These are phyloP conservation scores for Harpalus rubripes DNA, from an alignment of 2,888 invertebrate species.

Conservation along the genomic window DNA sequence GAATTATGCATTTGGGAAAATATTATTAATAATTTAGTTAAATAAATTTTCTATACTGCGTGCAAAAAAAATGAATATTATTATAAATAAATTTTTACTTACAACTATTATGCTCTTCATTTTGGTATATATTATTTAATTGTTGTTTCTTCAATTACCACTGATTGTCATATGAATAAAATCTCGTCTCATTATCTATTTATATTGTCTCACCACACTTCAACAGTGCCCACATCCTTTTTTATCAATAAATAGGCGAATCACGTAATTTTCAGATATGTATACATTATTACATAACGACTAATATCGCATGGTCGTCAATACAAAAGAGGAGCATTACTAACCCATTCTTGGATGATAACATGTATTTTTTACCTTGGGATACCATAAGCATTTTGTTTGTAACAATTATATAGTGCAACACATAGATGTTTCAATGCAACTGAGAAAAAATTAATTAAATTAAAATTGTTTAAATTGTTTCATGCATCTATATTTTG, in stretches of 20 bases:
- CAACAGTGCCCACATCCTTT: slow-evolving; percentile 12
- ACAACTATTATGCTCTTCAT: slow-evolving; percentile 42
- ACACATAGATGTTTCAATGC: too few relatives aligned
- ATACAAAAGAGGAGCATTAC: slow-evolving; percentile 28
- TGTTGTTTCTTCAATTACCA: slow-evolving; percentile 4
- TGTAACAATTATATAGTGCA: too few relatives aligned
- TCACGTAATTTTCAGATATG: slow-evolving; percentile 18
- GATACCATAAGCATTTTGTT: slow-evolving; percentile 17
- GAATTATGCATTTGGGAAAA: too few relatives aligned
- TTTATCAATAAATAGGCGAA: slow-evolving; percentile 8
- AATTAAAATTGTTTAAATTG: too few relatives aligned
- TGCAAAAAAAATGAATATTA: too few relatives aligned
- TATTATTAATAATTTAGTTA: too few relatives aligned
- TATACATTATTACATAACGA: slow-evolving; percentile 25
- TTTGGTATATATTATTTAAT: slow-evolving; percentile 5
- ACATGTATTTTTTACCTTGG: neutral
- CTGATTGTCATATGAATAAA: slow-evolving; percentile 24
- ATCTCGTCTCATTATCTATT: slow-evolving; percentile 28
- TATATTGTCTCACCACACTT: slow-evolving; percentile 16
- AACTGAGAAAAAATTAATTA: too few relatives aligned
- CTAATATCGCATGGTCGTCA: slow-evolving; percentile 36
- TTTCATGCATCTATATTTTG: too few relatives aligned
- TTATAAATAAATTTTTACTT: slow-evolving; percentile 32
- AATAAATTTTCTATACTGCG: too few relatives aligned
- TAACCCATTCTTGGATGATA: slow-evolving; percentile 19